Percentiles rank a stretch among this genome's conserved stretches.
These are phyloP conservation scores for Oreochromis niloticus DNA, from an alignment of 2,113 vertebrate genomes.

Conservation along the genomic window DNA sequence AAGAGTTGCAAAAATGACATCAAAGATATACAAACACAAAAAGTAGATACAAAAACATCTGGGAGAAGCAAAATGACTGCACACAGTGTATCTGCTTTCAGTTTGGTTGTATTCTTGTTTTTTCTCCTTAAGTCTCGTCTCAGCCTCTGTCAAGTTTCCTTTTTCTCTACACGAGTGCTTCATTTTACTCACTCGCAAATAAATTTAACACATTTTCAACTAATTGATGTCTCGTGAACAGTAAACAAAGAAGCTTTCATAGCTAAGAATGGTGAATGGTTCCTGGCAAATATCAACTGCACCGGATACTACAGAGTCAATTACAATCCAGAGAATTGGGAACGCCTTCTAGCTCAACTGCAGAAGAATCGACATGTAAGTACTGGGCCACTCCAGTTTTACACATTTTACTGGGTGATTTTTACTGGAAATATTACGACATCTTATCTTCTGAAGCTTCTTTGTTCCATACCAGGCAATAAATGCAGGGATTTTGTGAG, in stretches of 20 bases:
- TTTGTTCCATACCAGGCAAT: background rate
- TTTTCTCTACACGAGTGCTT: background rate
- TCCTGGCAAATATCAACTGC: constrained; percentile 82
- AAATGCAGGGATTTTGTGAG: background rate
- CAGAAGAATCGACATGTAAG: constrained; percentile 38
- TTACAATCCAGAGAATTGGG: constrained; percentile 85
- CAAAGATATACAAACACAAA: background rate
- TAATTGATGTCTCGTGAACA: constrained; percentile 18
- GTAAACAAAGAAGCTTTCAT: background rate
- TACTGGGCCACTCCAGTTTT: background rate
- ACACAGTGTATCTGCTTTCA: background rate
- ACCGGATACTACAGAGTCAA: constrained; percentile 88
- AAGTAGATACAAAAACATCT: accelerated
- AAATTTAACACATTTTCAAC: background rate
- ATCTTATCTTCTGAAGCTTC: background rate
- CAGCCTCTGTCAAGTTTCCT: background rate
- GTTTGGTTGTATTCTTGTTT: background rate
- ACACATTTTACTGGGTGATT: background rate
- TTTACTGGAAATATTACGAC: background rate
- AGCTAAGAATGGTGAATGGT: constrained; percentile 56
- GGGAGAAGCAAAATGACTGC: background rate
- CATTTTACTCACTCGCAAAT: background rate
- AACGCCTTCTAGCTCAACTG: constrained; percentile 73
- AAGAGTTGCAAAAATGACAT: background rate
- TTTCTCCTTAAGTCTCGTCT: background rate